Evolutionary conservation across 2,113 vertebrate genomes (phyloP).

Genomic region (Psophia crepitans): DNA sequence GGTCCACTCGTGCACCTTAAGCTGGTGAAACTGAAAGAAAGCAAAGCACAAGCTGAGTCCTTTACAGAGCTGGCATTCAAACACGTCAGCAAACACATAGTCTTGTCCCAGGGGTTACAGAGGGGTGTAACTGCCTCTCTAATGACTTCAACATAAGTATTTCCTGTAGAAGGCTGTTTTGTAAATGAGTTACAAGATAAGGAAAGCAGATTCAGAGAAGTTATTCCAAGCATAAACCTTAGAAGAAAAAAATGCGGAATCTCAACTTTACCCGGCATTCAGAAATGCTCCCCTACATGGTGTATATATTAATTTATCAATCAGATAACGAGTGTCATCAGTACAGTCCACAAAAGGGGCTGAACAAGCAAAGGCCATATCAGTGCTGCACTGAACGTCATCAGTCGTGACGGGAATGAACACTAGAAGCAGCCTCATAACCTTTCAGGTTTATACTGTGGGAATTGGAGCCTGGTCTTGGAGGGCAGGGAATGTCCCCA

Average conservation of each 20-base stretch:
- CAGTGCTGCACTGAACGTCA: neutral
- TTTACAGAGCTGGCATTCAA: neutral
- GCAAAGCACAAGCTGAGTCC: neutral
- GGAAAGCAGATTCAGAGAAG: neutral
- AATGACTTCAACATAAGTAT: neutral
- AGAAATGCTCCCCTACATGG: neutral
- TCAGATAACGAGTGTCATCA: neutral
- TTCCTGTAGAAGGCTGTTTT: neutral
- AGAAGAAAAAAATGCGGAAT: neutral
- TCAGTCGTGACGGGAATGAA: neutral
- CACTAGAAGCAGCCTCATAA: neutral
- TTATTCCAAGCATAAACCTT: neutral
- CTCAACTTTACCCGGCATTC: neutral
- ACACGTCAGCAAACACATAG: neutral
- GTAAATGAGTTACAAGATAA: neutral
- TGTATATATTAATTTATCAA: neutral
- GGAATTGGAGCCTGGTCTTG: neutral
- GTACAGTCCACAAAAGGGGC: neutral
- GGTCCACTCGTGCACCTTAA: rapidly evolving
- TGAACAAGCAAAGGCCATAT: neutral
- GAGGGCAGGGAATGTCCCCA: neutral
- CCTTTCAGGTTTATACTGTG: neutral
- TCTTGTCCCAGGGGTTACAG: neutral
- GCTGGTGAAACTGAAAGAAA: neutral
- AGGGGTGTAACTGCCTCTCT: neutral